Percentiles rank a stretch among this genome's conserved stretches.
phyloP scores from a whole-genome alignment of 2,113 vertebrate genomes.

The Tympanuchus pallidicinctus region DNA sequence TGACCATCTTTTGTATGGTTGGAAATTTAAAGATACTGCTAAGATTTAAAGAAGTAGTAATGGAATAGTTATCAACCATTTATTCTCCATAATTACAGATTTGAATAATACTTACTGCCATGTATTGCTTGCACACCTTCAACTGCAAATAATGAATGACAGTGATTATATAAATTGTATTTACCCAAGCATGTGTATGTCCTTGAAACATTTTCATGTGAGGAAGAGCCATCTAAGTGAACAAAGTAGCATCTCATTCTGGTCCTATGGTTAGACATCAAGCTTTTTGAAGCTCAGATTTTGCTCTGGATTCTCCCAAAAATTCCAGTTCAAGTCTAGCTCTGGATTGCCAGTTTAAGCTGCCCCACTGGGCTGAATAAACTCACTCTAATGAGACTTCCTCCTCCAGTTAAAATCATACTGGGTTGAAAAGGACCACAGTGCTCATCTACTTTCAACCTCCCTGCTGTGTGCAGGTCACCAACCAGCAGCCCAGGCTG shows the following conservation, averaged over 20 bases:
- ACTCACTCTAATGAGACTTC: neutral
- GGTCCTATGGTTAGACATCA: neutral
- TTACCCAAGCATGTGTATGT: neutral
- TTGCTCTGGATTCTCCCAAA: neutral
- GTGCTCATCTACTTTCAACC: too few relatives aligned
- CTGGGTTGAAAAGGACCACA: too few relatives aligned
- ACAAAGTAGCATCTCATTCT: neutral
- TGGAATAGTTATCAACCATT: neutral
- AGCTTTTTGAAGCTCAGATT: neutral
- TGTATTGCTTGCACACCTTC: neutral
- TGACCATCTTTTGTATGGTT: neutral
- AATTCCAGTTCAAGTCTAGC: neutral
- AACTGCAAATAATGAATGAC: neutral
- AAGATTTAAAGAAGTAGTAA: neutral
- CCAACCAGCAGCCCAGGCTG: too few relatives aligned
- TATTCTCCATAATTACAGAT: neutral
- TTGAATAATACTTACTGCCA: neutral
- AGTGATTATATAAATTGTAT: neutral
- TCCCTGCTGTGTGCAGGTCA: too few relatives aligned
- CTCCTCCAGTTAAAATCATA: neutral
- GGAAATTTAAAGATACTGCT: neutral
- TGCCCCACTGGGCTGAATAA: neutral
- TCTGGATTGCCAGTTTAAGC: neutral
- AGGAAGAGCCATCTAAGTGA: neutral
- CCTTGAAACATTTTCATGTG: neutral